Base-by-base conservation (phyloP, 2,113 vertebrate species). In the Poeciliopsis occidentalis region DNA sequence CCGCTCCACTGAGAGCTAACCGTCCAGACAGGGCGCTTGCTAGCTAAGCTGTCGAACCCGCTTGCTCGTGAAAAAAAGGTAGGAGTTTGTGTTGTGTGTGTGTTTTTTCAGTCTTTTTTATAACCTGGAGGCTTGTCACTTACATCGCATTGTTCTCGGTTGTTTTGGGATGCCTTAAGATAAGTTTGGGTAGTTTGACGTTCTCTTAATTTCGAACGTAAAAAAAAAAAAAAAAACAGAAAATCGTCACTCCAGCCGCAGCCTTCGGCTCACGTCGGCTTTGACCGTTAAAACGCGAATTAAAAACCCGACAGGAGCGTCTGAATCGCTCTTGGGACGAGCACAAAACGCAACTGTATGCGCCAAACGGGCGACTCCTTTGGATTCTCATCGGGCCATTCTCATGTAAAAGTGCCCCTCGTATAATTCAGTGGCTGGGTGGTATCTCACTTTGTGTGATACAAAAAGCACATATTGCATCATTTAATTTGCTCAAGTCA, bases 401-500 rank as follows among this genome's bases (percentile, higher is more conserved):
- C 95, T 96, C 95, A 97, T 97, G 97, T 97, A 98, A 97, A 98
- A 95, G 44, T 57, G 51, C 51, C 51, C 24, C 96, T 95, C 94
- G 94, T 95, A 95, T 96, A 96, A 97, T 96, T 91, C 91, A 91
- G 96, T 96, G 96, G 95, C 96, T 98, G 97, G 97, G 96, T 98
- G 98, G 97, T 97, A 97, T 96, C 95, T 95, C 95, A 98, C 96
- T 97, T 97, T 98, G 97, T 97, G 95, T 97, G 95, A 96, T 95
- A 95, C 96, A 62, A 62, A 62, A 97, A 98, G 97, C 96, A 41
- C 97, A 99, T 98, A 98, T 98, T 98, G 97, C 97, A 97, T 98
- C 96, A 99, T 99, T 99, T 98, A 97, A 98, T 99, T 97, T 99
- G 97, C 96, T 98, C 96, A 98, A 99, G 96, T 98, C 97, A 98